phyloP scores from a whole-genome alignment of 1,140 invertebrate genomes.

The Zaprionus capensis region DNA sequence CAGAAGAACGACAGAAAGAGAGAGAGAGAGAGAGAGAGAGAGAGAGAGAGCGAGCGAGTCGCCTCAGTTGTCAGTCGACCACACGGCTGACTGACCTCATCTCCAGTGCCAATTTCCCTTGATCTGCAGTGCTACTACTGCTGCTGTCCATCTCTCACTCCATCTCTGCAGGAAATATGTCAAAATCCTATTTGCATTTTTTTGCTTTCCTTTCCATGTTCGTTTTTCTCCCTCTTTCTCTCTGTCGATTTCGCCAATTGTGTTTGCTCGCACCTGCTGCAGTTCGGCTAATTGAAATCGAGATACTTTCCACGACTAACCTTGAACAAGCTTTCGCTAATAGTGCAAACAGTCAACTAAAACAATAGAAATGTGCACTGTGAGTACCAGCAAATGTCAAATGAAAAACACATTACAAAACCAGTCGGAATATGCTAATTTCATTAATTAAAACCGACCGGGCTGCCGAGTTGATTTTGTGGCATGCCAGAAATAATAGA shows the following conservation, averaged over 20 bases:
- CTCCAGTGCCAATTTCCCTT: conserved; percentile 34
- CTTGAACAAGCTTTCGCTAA: conserved; percentile 9
- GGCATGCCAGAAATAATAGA: conserved; percentile 6
- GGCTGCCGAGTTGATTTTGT: conserved; percentile 3
- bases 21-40: neutral
- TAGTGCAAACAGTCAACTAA: conserved; percentile 2
- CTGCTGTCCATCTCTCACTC: neutral
- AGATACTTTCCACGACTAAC: conserved; percentile 26
- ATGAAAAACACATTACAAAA: neutral
- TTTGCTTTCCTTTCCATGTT: conserved; percentile 5
- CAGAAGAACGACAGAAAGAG: neutral
- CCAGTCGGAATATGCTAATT: conserved; percentile 21
- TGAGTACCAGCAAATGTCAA: neutral
- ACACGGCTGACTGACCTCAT: conserved; percentile 44
- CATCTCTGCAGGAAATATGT: conserved; percentile 52
- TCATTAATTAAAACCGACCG: conserved; percentile 25
- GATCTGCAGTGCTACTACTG: neutral
- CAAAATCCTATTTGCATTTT: conserved; percentile 71
- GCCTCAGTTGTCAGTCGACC: conserved; percentile 42
- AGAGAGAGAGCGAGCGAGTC: conserved; percentile 10
- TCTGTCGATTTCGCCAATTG: neutral
- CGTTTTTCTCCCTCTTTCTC: neutral
- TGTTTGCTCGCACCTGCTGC: conserved; percentile 32
- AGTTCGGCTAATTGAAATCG: conserved; percentile 63
- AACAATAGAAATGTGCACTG: neutral